Percentiles rank a stretch among this genome's conserved stretches.
phyloP scores from a whole-genome alignment of 2,113 vertebrate genomes.

The Tamias sibiricus region DNA sequence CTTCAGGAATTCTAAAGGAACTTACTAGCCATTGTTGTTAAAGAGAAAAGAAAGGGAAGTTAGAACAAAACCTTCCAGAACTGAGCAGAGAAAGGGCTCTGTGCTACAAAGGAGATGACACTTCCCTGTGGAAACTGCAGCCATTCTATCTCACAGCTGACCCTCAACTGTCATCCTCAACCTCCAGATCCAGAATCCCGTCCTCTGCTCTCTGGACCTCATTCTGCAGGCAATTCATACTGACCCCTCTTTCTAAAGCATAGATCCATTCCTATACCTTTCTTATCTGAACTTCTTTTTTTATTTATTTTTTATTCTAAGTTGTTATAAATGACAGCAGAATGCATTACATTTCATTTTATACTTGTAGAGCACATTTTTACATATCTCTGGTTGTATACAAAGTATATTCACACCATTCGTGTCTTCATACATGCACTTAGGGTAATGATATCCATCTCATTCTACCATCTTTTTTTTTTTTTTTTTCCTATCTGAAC shows the following conservation, averaged over 20 bases:
- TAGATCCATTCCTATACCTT: background rate
- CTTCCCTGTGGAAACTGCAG: background rate
- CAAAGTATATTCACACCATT: no score
- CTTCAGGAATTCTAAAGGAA: slow-evolving; percentile 31
- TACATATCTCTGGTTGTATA: no score
- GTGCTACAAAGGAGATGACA: background rate
- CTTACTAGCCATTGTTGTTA: background rate
- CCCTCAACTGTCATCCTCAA: background rate
- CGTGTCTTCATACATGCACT: no score
- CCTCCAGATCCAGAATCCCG: background rate
- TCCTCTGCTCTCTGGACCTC: background rate
- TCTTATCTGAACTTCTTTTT: background rate
- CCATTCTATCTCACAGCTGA: background rate
- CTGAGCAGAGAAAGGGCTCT: background rate
- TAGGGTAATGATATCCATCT: no score
- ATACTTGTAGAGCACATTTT: no score
- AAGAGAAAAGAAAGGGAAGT: background rate
- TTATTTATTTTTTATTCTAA: no score
- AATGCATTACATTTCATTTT: no score
- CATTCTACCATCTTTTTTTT: no score
- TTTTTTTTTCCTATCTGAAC: background rate
- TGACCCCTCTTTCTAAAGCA: background rate
- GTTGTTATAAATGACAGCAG: no score
- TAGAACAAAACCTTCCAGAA: background rate
- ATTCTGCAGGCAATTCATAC: background rate